Base-by-base conservation (phyloP, 2,113 vertebrate genomes). In the Lampris incognitus region DNA sequence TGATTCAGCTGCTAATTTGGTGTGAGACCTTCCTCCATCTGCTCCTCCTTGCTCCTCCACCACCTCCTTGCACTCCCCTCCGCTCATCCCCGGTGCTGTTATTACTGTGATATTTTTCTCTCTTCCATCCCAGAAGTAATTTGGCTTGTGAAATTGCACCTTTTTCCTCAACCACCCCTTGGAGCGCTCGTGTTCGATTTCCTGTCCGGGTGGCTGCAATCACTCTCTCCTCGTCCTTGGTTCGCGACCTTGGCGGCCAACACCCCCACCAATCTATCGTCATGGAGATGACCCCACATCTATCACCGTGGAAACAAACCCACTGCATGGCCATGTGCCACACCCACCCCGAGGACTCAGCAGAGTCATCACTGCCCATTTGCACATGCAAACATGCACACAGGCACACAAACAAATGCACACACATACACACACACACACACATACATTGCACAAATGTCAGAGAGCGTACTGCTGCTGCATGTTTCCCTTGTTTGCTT, bases 121-220 rank as follows among this genome's bases (percentile, higher is more conserved):
- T 90, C 79, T 85, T 88, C 83, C 70, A 84, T 93, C 91, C 88
- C 88, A 89, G 84, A 92, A 92, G 92, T 94, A 92, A 94, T 93
- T 93, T 94, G 92, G 89, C 88, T 90, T 88, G 87, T 91, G 87
- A 93, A 91, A 92, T 92, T 90, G 85, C 89, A 88, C 90, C 86
- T 90, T 92, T 89, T 88, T 87, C 83, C 84, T 80, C 74, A 36
- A 77, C 69, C 63, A 81, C 60, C 65, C 57, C 49, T 83, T 72
- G 72, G 81, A 85, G 89, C 86, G 83, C 83, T 89, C 74, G 87
- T 90, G 91, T 93, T 94, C 90, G 93, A 93, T 94, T 94, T 94
- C 91, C 93, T 93, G 93, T 94, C 92, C 86, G 85, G 89, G 88
- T 88, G 87, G 85, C 79, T 90, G 92, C 90, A 90, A 91, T 92